Evolutionary conservation across 2,888 invertebrate genomes (phyloP).

Genomic region (Laspeyria flexula): DNA sequence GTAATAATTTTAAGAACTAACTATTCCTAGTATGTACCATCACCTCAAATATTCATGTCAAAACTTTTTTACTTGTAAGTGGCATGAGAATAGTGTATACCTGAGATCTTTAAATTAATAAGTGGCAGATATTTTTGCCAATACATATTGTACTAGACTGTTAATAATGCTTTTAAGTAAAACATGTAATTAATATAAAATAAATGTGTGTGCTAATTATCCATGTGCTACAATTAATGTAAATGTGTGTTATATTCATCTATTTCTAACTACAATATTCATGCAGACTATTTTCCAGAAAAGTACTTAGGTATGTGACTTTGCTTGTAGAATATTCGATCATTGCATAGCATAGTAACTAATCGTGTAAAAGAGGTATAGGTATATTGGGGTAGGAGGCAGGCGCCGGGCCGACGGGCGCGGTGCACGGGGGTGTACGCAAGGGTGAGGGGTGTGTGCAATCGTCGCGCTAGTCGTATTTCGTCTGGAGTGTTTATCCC

Average conservation of each 20-base stretch:
- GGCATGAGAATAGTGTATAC: too few species aligned
- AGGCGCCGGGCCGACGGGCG: constrained; percentile 65
- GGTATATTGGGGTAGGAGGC: constrained; percentile 56
- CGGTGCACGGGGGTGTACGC: constrained; percentile 59
- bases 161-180: background rate
- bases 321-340: background rate
- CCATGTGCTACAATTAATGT: background rate
- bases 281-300: background rate
- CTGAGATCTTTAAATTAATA: too few species aligned
- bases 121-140: background rate
- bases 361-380: constrained; percentile 50
- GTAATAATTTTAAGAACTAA: too few species aligned
- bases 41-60: too few species aligned
- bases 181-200: background rate
- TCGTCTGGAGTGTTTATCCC: constrained; percentile 86
- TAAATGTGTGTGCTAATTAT: background rate
- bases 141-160: background rate
- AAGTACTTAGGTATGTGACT: too few species aligned
- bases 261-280: too few species aligned
- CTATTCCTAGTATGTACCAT: too few species aligned
- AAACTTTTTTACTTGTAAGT: too few species aligned
- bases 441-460: constrained; percentile 78
- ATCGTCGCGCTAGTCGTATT: constrained; percentile 83
- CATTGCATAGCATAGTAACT: constrained; percentile 64
- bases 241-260: too few species aligned